Percentiles rank a stretch among this genome's conserved stretches.
Conservation (phyloP, 2,113 vertebrate genomes). For the Oenanthe melanoleuca region DNA sequence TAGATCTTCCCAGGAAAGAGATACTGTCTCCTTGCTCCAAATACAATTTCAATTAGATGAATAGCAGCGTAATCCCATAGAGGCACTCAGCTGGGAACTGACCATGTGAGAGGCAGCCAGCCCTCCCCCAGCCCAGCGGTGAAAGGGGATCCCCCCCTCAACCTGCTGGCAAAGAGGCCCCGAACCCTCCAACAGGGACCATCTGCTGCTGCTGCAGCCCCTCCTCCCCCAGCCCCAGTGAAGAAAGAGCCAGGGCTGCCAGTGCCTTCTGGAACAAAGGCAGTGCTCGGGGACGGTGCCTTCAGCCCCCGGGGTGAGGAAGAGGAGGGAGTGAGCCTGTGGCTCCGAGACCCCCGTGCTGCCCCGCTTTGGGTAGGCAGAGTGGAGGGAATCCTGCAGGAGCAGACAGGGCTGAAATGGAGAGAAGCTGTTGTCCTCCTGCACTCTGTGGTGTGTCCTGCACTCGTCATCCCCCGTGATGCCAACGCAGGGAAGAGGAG, state of each 20-base stretch:
- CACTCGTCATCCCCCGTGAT: not conserved
- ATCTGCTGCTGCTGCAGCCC: conserved; percentile 46
- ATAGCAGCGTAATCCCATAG: conserved; percentile 50
- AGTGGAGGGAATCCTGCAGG: not conserved
- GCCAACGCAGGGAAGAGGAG: not conserved
- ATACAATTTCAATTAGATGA: conserved; percentile 52
- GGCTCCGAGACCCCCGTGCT: not conserved
- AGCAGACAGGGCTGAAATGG: not conserved
- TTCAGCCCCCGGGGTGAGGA: not conserved
- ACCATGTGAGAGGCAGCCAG: conserved; percentile 1
- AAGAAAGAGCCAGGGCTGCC: not conserved
- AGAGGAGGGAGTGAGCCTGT: not conserved
- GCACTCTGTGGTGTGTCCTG: not conserved
- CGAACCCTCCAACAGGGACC: conserved; percentile 17
- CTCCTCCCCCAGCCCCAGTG: not conserved
- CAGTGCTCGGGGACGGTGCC: not conserved
- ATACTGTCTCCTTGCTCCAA: conserved; percentile 36
- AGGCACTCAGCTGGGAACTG: conserved; percentile 54
- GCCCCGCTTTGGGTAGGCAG: rapidly evolving
- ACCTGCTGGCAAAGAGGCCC: not conserved
- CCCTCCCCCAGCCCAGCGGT: not conserved
- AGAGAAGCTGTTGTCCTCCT: not conserved
- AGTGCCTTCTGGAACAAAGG: conserved; percentile 29
- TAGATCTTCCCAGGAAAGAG: conserved; percentile 32
- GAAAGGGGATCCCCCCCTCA: conserved; percentile 26